Evolutionary conservation across 2,797 vertebrate species (phyloP).

Genomic region (Myiotriccus ornatus): DNA sequence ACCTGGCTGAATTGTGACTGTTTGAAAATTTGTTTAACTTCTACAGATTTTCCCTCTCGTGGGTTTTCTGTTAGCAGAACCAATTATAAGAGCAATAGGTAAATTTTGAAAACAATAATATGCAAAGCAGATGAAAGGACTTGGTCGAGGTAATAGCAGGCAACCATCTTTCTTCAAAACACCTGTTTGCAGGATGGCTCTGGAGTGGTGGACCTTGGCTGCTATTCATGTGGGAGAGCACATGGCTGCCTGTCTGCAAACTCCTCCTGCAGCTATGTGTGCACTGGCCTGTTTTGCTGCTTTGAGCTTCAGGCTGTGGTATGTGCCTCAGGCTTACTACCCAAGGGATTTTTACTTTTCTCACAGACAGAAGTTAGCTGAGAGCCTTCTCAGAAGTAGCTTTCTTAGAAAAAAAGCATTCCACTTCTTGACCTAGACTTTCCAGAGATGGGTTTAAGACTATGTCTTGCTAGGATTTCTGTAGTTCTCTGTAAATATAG

Average conservation of each 20-base stretch:
- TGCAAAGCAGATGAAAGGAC: background rate
- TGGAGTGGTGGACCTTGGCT: background rate
- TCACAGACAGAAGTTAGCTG: background rate
- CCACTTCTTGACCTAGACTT: background rate
- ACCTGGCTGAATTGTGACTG: background rate
- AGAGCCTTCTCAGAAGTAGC: background rate
- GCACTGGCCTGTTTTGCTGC: slow-evolving; percentile 11
- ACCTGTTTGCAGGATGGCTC: background rate
- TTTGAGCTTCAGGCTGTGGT: slow-evolving; percentile 10
- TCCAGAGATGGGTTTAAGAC: background rate
- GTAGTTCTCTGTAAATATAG: background rate
- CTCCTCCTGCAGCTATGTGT: background rate
- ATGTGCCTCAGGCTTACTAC: background rate
- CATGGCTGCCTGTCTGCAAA: background rate
- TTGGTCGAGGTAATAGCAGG: background rate
- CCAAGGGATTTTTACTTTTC: background rate
- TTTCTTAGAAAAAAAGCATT: background rate
- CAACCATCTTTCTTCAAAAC: background rate
- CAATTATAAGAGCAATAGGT: background rate
- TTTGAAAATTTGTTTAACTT: background rate
- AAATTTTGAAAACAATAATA: background rate
- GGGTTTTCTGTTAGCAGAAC: background rate
- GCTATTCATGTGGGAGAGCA: background rate
- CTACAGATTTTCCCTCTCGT: background rate
- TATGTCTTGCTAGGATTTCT: background rate